phyloP scores from a whole-genome alignment of 2,888 invertebrate species.

The Axea sp. region DNA sequence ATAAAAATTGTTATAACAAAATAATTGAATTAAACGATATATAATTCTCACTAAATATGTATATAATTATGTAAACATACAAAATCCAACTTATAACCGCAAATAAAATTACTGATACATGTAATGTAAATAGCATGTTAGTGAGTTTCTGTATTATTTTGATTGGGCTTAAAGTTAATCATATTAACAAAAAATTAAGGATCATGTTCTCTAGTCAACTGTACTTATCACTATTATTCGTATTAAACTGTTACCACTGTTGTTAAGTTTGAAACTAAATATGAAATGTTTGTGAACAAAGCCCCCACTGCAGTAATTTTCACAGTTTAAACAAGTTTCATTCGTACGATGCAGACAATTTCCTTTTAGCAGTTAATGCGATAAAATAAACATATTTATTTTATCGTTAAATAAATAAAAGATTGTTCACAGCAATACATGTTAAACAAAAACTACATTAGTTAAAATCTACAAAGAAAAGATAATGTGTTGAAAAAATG shows the following conservation, averaged over 20 bases:
- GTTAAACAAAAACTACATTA: too few species aligned
- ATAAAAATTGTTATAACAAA: too few species aligned
- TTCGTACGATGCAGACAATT: not conserved
- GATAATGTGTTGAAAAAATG: too few species aligned
- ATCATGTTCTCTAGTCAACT: conserved; percentile 19
- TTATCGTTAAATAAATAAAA: too few species aligned
- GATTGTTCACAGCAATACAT: too few species aligned
- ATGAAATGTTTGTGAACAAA: conserved; percentile 22
- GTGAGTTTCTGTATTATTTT: conserved; percentile 14
- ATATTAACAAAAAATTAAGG: conserved; percentile 34
- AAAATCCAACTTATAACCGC: too few species aligned
- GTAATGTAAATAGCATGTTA: conserved; percentile 7
- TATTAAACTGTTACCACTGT: conserved; percentile 20
- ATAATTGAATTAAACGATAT: too few species aligned
- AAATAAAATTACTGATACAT: too few species aligned
- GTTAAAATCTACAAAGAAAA: too few species aligned
- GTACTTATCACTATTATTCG: conserved; percentile 30
- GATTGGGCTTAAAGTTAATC: conserved; percentile 22
- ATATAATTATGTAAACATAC: too few species aligned
- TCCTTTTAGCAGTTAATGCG: not conserved
- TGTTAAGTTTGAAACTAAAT: conserved; percentile 22
- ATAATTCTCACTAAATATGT: too few species aligned
- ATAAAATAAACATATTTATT: too few species aligned
- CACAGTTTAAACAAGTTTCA: conserved; percentile 8
- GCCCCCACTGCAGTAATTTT: conserved; percentile 12